Conservation (phyloP, 2,113 vertebrate genomes). For the Lichenostomus cassidix region DNA sequence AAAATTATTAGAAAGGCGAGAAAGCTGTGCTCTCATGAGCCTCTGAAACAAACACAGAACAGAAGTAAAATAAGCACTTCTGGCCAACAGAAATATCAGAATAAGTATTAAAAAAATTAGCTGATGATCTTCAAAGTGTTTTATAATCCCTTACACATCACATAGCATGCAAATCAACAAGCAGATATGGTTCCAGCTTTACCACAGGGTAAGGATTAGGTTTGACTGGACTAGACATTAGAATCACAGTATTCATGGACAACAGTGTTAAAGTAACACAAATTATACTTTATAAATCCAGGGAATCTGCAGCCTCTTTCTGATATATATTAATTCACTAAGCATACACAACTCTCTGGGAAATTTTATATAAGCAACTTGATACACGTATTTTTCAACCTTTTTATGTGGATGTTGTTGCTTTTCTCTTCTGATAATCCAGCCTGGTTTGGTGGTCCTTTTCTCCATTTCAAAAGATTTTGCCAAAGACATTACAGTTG, state of each 20-base stretch:
- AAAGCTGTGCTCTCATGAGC: background rate
- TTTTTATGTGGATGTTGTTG: background rate
- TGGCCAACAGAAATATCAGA: background rate
- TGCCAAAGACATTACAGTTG: background rate
- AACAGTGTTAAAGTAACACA: background rate
- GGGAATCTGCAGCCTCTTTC: background rate
- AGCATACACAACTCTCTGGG: background rate
- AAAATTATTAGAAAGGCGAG: background rate
- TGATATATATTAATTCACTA: background rate
- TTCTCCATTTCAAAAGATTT: background rate
- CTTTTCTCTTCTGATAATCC: background rate
- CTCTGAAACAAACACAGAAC: background rate
- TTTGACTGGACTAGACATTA: background rate
- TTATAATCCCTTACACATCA: background rate
- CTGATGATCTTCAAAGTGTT: background rate
- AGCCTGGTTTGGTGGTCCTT: background rate
- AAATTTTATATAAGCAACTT: background rate
- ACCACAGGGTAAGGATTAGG: background rate
- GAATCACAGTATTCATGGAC: accelerated
- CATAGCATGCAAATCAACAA: background rate
- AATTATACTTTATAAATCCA: background rate
- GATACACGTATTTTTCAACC: background rate
- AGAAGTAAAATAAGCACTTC: background rate
- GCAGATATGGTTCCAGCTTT: background rate
- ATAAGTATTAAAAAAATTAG: background rate